Evolutionary conservation across 2,113 vertebrate genomes (phyloP).

Genomic region (Sphyrna mokarran): DNA sequence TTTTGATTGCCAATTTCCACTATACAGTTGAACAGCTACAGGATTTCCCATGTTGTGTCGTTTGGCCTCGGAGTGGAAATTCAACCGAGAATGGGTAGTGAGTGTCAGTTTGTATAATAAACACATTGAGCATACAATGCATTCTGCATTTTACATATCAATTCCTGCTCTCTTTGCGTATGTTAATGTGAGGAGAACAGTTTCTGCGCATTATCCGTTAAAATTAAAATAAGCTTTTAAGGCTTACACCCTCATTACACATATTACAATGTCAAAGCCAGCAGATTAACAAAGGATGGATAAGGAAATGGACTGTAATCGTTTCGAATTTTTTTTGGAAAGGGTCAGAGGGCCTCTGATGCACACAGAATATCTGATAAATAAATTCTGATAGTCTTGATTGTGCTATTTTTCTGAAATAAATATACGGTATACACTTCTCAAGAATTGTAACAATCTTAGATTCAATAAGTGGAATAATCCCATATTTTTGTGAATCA

Average conservation of each 20-base stretch:
- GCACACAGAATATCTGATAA: constrained; percentile 33
- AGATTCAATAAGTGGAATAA: neutral
- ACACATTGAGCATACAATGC: neutral
- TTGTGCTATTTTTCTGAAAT: neutral
- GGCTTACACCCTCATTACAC: constrained; percentile 37
- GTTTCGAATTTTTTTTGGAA: constrained; percentile 29
- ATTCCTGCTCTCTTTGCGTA: constrained; percentile 18
- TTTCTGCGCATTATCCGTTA: constrained; percentile 30
- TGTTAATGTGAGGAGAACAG: constrained; percentile 19
- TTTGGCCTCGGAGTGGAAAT: constrained; percentile 30
- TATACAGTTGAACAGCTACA: constrained; percentile 33
- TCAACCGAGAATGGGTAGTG: constrained; percentile 28
- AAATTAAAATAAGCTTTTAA: constrained; percentile 38
- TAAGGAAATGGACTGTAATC: constrained; percentile 35
- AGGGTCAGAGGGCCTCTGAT: constrained; percentile 4
- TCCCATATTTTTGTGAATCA: constrained; percentile 5
- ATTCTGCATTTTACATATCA: constrained; percentile 37
- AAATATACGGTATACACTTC: neutral
- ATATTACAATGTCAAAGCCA: constrained; percentile 36
- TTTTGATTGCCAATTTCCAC: constrained; percentile 33
- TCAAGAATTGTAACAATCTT: neutral
- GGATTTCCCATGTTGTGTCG: constrained; percentile 32
- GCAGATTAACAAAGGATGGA: constrained; percentile 37
- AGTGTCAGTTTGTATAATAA: constrained; percentile 37
- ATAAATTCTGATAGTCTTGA: constrained; percentile 16